Evolutionary conservation across 1,140 invertebrate genomes (phyloP), one percentile per base, ranked within the genome.

Genomic region (Ceratitis capitata): DNA sequence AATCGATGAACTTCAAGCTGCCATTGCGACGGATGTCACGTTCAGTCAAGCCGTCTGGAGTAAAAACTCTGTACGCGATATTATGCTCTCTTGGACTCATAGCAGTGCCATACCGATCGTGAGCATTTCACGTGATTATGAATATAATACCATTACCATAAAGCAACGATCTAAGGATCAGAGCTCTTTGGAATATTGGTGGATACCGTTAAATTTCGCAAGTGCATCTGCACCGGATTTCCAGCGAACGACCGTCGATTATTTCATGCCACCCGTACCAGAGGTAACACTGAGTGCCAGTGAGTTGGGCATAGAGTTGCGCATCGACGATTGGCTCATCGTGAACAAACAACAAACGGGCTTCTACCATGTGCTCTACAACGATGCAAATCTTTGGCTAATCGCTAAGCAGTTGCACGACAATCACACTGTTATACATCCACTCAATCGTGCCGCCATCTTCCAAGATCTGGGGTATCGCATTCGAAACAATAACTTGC

Each of bases 341-440:
- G 82, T 95, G 0, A 95, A 95, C 86, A 93, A 94, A 23, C 93
- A 94, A 86, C 92, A 94, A 86, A 93, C 92, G 51, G 95, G 95
- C 35, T 95, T 94, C 85, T 95, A 95, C 87, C 93, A 94, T 26
- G 94, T 95, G 0, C 94, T 94, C 84, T 96, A 96, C 85, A 94
- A 95, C 49, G 56, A 69, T 0, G 87, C 89, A 2, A 92, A 93
- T 49, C 94, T 94, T 92, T 90, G 92, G 16, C 89, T 90, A 12
- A 92, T 95, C 51, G 92, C 93, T 19, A 53, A 89, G 3, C 92
- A 92, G 19, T 89, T 95, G 1, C 88, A 92, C 51, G 89, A 45
- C 6, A 92, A 90, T 88, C 87, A 86, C 89, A 88, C 35, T 29
- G 86, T 89, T 12, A 95, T 95, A 87, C 93, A 94, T 86, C 91